Evolutionary conservation across 2,797 vertebrate genomes (phyloP), one percentile per base, ranked within the genome.

Genomic region (Jordanella pulchra): DNA sequence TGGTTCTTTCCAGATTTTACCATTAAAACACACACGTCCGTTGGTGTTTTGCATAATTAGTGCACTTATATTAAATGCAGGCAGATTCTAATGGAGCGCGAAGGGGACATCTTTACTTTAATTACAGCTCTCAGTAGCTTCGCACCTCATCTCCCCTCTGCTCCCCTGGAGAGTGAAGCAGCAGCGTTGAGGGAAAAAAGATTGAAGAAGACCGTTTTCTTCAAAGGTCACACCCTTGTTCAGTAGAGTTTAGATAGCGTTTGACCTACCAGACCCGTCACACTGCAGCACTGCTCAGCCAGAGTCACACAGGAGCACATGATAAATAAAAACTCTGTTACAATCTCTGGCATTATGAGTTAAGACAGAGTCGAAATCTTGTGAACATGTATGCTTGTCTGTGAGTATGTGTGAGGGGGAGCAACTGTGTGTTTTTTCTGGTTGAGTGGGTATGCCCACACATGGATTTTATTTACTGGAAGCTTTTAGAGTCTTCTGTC

Each of bases 71-170:
- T 89, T 81, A 87, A 89, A 89, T 73, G 73, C 74, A 73, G 77
- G 56, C 80, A 75, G 79, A 80, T 88, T 81, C 77, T 89, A 88
- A 89, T 89, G 85, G 86, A 86, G 83, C 72, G 56, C 83, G 82
- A 81, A 89, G 81, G 85, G 86, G 86, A 89, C 87, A 87, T 90
- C 89, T 91, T 91, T 88, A 89, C 87, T 90, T 89, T 89, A 92
- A 91, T 92, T 87, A 84, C 73, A 47, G 65, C 79, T 84, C 86
- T 84, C 71, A 21, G 82, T 84, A 84, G 86, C 84, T 83, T 76
- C 72, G 61, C 77, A 79, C 66, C 76, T 85, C 84, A 76, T 82
- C 80, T 78, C 70, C 47, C 54, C 58, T 64, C 21, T 2, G 77
- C 23, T 78, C 75, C 80, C 55, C 74, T 9, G 30, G 82, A 77